phyloP scores from a whole-genome alignment of 2,113 vertebrate genomes.

The Bubo scandiacus region DNA sequence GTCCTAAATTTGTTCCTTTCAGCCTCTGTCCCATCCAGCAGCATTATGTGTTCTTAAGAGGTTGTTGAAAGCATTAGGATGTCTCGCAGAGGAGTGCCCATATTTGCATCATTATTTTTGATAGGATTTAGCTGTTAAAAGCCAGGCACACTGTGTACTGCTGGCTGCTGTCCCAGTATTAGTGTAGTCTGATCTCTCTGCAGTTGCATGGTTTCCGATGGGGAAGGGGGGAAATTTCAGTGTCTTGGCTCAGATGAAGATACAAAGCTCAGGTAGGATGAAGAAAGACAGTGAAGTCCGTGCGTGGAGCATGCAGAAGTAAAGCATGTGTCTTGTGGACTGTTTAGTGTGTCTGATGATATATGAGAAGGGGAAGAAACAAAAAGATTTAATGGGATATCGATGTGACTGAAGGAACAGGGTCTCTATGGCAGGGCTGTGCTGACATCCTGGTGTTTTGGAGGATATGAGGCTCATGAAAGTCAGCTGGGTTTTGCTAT shows the following conservation, averaged over 20 bases:
- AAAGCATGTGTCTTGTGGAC: background rate
- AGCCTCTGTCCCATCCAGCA: background rate
- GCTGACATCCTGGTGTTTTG: background rate
- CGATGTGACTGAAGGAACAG: background rate
- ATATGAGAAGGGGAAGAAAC: background rate
- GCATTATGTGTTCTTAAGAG: background rate
- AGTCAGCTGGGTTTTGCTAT: background rate
- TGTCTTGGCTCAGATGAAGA: background rate
- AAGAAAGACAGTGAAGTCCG: background rate
- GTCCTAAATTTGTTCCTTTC: background rate
- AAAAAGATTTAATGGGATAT: background rate
- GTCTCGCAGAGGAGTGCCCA: background rate
- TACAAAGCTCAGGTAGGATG: background rate
- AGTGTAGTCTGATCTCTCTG: background rate
- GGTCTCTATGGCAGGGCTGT: background rate
- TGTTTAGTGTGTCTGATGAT: background rate
- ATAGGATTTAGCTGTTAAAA: conserved; percentile 38
- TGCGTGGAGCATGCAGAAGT: background rate
- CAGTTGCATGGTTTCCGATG: background rate
- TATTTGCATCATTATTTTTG: conserved; percentile 33
- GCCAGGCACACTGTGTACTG: background rate
- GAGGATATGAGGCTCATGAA: background rate
- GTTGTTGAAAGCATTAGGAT: conserved; percentile 19
- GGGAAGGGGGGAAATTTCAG: background rate
- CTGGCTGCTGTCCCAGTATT: conserved; percentile 8